These are phyloP conservation scores for Masticophis lateralis DNA, from an alignment of 2,797 vertebrate species.

Conservation along the genomic window DNA sequence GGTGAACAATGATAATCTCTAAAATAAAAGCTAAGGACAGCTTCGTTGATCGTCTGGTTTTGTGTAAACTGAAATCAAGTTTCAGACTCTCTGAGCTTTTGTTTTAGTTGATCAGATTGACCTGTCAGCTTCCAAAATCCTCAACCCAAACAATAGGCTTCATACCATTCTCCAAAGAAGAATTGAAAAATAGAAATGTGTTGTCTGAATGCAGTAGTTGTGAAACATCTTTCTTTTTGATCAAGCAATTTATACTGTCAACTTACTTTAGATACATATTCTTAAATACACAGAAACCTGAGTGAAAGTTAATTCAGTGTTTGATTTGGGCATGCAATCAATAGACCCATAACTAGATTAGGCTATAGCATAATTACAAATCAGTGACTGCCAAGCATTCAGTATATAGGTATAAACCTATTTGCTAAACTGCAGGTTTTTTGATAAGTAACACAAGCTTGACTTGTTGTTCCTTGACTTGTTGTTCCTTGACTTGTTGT, in stretches of 20 bases:
- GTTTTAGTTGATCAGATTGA: neutral
- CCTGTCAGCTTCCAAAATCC: neutral
- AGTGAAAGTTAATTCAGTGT: neutral
- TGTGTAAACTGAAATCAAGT: neutral
- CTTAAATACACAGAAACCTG: neutral
- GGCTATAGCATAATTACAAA: neutral
- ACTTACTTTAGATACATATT: neutral
- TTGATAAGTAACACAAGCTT: neutral
- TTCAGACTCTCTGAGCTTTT: neutral
- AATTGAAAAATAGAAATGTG: neutral
- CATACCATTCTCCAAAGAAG: neutral
- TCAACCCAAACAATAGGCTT: neutral
- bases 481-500: neutral
- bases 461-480: neutral
- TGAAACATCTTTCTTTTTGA: neutral
- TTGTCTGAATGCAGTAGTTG: neutral
- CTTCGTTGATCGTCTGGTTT: neutral
- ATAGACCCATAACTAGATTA: neutral
- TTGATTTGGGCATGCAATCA: neutral
- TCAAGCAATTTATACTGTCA: neutral
- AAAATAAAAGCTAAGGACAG: neutral
- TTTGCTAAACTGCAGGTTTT: neutral
- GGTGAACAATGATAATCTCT: neutral
- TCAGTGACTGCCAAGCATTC: neutral
- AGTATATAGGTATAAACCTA: neutral